Base-by-base conservation (phyloP, 2,797 vertebrate species). In the Rhodeus uyekii region DNA sequence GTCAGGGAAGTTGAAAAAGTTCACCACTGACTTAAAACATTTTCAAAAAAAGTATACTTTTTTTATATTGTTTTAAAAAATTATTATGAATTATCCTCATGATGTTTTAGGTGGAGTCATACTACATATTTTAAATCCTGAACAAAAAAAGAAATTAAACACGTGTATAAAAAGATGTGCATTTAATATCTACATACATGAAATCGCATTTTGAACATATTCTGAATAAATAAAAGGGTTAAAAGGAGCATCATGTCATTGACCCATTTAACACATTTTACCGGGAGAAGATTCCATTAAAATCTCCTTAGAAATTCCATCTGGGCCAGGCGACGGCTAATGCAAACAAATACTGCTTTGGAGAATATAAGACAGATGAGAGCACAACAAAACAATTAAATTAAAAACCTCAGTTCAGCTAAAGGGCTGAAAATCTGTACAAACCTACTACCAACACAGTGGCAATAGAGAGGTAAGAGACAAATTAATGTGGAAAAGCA, bases 361-460 rank as follows among this genome's bases (percentile, higher is more conserved):
- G 27, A 74, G 61, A 81, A 55, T 16, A 55, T 65, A 64, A 64
- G 34, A 65, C n/a, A 38, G 44, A 64, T 50, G 78, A 63, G 24
- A 42, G 32, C 24, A 77, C 50, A 38, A 34, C 50, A 4, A 4
- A 38, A 32, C 14, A 12, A 42, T 48, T 68, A 79, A 64, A 58
- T 16, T 78, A 29, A 44, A 68, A 76, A 72, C 58, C 38, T 61
- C 76, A 74, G 34, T 61, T 75, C 60, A 55, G 46, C 55, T 63
- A 55, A 77, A 72, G 73, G 65, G 81, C 81, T 76, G 38, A 69
- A 72, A 72, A 83, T 71, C 65, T 83, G 81, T 83, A 81, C 46
- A 74, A 53, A 67, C 61, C 36, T 74, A 75, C 71, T 42, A 81
- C 46, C 71, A 75, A 75, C 72, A 75, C n/a, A 63, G 75, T 63